Conservation (phyloP, 1,140 invertebrate species). For the Zaprionus africanus region DNA sequence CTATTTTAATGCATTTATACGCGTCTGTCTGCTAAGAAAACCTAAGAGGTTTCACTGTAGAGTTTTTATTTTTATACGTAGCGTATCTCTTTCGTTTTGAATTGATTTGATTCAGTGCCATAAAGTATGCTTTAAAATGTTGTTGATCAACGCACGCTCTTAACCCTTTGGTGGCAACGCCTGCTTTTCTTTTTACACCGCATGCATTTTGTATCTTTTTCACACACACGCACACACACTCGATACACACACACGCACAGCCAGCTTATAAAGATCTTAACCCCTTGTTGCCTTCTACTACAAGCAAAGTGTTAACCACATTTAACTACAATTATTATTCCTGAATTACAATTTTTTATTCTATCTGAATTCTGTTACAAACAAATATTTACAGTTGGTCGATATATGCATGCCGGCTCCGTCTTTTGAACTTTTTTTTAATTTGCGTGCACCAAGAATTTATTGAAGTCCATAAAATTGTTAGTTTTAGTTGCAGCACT, state of each 20-base stretch:
- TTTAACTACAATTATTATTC: conserved; percentile 36
- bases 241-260: background rate
- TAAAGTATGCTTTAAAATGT: conserved; percentile 83
- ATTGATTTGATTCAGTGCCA: conserved; percentile 58
- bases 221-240: background rate
- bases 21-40: conserved; percentile 13
- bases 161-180: conserved; percentile 80
- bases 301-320: background rate
- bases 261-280: conserved; percentile 10
- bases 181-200: conserved; percentile 37
- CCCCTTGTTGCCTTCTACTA: conserved; percentile 6
- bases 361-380: conserved; percentile 50
- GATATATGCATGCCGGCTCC: conserved; percentile 85
- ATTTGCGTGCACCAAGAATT: conserved; percentile 65
- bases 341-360: conserved; percentile 46
- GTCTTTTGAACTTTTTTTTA: conserved; percentile 84
- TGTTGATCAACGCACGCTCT: conserved; percentile 78
- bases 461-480: conserved; percentile 52
- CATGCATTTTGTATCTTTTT: conserved; percentile 14
- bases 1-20: conserved; percentile 33
- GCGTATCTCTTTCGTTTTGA: conserved; percentile 18
- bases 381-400: conserved; percentile 85
- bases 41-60: background rate
- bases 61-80: background rate
- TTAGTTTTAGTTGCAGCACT: conserved; percentile 61